Conservation (phyloP, 2,797 vertebrate genomes). For the Knipowitschia caucasica region DNA sequence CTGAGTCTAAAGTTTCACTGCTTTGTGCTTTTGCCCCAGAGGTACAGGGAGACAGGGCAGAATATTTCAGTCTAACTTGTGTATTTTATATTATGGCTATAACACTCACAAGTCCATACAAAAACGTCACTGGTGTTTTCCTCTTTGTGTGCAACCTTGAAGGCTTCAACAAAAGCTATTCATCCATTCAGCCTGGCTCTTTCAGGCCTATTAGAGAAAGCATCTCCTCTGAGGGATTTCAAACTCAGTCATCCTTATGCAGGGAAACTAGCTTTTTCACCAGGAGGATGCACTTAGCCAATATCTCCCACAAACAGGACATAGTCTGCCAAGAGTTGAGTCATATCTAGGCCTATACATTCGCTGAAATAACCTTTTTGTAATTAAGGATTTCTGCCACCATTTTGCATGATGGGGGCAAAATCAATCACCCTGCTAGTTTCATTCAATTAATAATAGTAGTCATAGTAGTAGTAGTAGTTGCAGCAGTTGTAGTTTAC, state of each 20-base stretch:
- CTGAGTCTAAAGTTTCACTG: conserved; percentile 13
- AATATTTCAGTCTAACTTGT: conserved; percentile 58
- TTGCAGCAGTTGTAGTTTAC: too few species aligned
- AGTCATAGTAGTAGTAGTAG: too few species aligned
- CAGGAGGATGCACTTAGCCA: conserved; percentile 26
- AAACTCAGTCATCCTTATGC: conserved; percentile 42
- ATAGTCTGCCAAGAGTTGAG: conserved; percentile 17
- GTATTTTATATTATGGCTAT: conserved; percentile 37
- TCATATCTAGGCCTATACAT: background rate
- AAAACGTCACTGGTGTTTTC: conserved; percentile 35
- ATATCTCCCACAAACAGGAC: conserved; percentile 28
- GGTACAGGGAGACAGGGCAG: conserved; percentile 33
- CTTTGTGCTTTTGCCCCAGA: conserved; percentile 42
- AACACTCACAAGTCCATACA: conserved; percentile 31
- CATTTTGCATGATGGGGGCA: conserved; percentile 32
- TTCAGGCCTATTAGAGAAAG: conserved; percentile 59
- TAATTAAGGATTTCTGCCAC: background rate
- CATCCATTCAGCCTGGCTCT: conserved; percentile 59
- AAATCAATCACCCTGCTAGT: too few species aligned
- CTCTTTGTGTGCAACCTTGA: conserved; percentile 62
- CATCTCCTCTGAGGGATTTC: conserved; percentile 53
- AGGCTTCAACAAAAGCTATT: conserved; percentile 70
- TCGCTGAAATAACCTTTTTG: background rate
- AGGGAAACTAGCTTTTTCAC: conserved; percentile 34
- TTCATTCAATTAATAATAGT: too few species aligned